phyloP scores from a whole-genome alignment of 2,113 vertebrate species.

The Aspidoscelis tigris region DNA sequence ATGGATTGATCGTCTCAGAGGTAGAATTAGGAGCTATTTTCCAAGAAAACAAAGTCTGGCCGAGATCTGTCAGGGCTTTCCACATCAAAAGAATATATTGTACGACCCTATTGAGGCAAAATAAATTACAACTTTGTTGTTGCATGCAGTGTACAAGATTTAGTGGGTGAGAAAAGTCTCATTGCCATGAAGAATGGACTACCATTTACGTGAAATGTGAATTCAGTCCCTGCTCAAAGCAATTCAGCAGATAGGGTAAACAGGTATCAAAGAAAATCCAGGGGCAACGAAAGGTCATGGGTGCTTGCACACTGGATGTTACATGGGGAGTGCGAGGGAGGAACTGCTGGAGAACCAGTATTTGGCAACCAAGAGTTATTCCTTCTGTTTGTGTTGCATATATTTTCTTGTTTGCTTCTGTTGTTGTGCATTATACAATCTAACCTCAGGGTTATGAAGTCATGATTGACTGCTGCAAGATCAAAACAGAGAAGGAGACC shows the following conservation, averaged over 20 bases:
- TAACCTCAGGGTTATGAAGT: not conserved
- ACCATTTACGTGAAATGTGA: slow-evolving; percentile 37
- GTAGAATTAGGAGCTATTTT: slow-evolving; percentile 24
- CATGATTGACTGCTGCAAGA: not conserved
- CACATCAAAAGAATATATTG: not conserved
- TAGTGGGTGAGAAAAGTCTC: slow-evolving; percentile 34
- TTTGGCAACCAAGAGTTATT: not conserved
- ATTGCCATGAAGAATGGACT: slow-evolving; percentile 56
- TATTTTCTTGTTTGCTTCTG: not conserved
- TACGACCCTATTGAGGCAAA: slow-evolving; percentile 29
- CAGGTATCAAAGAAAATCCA: slow-evolving; percentile 24
- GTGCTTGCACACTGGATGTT: not conserved
- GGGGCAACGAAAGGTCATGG: slow-evolving; percentile 24
- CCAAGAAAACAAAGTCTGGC: slow-evolving; percentile 8
- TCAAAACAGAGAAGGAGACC: not conserved
- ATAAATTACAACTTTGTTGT: slow-evolving; percentile 20
- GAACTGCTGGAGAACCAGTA: too few species aligned
- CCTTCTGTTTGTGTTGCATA: not conserved
- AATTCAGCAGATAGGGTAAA: slow-evolving; percentile 38
- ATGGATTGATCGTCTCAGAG: not conserved
- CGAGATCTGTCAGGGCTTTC: not conserved
- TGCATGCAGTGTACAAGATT: slow-evolving; percentile 19
- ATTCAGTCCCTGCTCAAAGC: slow-evolving; percentile 36
- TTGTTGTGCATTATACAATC: not conserved
- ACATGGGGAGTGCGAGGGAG: not conserved